A percentile compares a stretch with the other conserved stretches of the same genome.
These are phyloP conservation scores for Hemicentrotus pulcherrimus DNA, from an alignment of 35 echinoderm and acorn worm genomes.

Conservation along the genomic window DNA sequence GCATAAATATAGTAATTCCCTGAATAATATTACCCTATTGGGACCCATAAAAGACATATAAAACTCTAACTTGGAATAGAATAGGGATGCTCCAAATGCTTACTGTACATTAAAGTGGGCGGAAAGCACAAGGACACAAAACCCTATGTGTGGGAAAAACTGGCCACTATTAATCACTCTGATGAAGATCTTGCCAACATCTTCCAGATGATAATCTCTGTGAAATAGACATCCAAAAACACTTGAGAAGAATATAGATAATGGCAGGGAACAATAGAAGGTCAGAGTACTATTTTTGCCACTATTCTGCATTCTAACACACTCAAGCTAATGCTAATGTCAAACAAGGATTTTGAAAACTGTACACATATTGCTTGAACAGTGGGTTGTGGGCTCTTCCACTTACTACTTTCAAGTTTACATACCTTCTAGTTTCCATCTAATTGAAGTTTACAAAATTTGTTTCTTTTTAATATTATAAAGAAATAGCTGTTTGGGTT, in stretches of 20 bases:
- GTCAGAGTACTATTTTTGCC: neutral
- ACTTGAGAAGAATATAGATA: neutral
- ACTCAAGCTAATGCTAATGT: neutral
- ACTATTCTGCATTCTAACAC: neutral
- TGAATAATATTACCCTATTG: neutral
- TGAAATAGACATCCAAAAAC: neutral
- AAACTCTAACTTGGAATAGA: neutral
- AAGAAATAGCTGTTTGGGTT: neutral
- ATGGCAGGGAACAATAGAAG: neutral
- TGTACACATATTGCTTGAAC: neutral
- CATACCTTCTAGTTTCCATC: neutral
- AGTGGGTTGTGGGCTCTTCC: neutral
- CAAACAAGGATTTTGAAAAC: neutral
- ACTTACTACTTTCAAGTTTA: neutral
- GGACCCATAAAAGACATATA: neutral
- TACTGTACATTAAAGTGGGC: neutral
- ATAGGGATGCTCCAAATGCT: neutral
- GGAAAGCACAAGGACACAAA: neutral
- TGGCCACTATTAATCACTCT: neutral
- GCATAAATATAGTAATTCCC: neutral
- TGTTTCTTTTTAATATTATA: neutral
- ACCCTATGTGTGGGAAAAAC: conserved; percentile 16
- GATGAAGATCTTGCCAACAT: neutral
- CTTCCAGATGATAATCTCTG: neutral
- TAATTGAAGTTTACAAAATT: neutral